Percentiles rank a stretch among this genome's conserved stretches.
Conservation (phyloP, 2,888 invertebrate genomes). For the Fragum sueziense region DNA sequence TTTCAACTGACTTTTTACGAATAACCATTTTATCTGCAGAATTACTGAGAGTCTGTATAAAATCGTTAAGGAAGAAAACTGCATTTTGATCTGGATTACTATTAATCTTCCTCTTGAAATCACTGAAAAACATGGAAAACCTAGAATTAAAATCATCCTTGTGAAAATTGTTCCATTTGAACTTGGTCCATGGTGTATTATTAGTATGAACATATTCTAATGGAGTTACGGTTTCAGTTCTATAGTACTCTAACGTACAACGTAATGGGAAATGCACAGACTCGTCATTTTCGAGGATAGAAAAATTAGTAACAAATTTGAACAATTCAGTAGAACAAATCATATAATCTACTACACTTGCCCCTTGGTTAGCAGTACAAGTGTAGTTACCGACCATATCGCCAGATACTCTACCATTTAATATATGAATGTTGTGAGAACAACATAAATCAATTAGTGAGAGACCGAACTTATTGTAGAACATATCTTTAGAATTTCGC, state of each 20-base stretch:
- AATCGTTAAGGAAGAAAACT: not conserved
- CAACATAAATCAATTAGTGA: slow-evolving; percentile 13
- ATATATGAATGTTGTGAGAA: not conserved
- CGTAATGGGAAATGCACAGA: slow-evolving; percentile 19
- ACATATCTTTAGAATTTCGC: slow-evolving; percentile 13
- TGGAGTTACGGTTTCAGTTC: not conserved
- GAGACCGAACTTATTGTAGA: not conserved
- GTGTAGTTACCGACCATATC: slow-evolving; percentile 4
- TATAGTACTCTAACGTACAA: not conserved
- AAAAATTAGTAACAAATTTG: not conserved
- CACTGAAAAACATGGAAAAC: not conserved
- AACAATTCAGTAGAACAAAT: slow-evolving; percentile 6
- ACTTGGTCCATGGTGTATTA: not conserved
- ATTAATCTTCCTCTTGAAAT: not conserved
- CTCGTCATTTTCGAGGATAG: not conserved
- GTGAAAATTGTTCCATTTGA: not conserved
- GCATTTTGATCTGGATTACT: not conserved
- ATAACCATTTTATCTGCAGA: not conserved
- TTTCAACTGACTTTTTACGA: not conserved
- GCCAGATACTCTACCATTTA: not conserved
- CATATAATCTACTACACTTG: slow-evolving; percentile 13
- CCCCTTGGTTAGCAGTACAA: slow-evolving; percentile 3
- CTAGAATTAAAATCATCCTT: not conserved
- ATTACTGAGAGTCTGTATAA: not conserved
- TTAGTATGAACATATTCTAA: not conserved